Conservation (phyloP, 2,113 vertebrate species). For the Ivindomyrus marchei region DNA sequence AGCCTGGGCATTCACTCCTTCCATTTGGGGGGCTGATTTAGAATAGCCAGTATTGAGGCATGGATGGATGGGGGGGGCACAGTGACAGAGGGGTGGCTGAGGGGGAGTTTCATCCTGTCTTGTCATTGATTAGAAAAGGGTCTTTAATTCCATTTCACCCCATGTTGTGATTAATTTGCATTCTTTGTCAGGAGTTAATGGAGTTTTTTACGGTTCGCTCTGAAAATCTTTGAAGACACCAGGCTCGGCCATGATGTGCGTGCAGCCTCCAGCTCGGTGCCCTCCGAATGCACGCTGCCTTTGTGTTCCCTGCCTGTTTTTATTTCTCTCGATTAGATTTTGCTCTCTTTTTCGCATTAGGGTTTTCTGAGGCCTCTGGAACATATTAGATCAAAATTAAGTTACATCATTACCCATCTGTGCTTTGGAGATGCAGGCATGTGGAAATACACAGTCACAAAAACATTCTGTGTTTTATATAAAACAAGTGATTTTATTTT, state of each 20-base stretch:
- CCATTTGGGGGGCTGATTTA: constrained; percentile 32
- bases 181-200: constrained; percentile 99
- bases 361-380: constrained; percentile 36
- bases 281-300: constrained; percentile 83
- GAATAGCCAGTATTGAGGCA: neutral
- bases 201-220: constrained; percentile 95
- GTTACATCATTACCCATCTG: constrained; percentile 11
- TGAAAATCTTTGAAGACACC: constrained; percentile 98
- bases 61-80: neutral
- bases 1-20: constrained; percentile 51
- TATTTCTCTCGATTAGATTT: constrained; percentile 40
- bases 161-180: constrained; percentile 99
- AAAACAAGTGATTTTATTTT: neutral
- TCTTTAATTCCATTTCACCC: constrained; percentile 98
- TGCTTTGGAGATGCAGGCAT: neutral
- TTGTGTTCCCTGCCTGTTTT: constrained; percentile 47
- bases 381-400: constrained; percentile 22
- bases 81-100: constrained; percentile 23
- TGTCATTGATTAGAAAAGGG: constrained; percentile 98
- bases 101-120: constrained; percentile 79
- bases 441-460: neutral
- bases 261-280: constrained; percentile 92
- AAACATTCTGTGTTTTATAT: neutral
- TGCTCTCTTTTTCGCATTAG: constrained; percentile 27
- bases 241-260: constrained; percentile 95